phyloP scores from a whole-genome alignment of 1,140 invertebrate species.

The Cryptotermes secundus region DNA sequence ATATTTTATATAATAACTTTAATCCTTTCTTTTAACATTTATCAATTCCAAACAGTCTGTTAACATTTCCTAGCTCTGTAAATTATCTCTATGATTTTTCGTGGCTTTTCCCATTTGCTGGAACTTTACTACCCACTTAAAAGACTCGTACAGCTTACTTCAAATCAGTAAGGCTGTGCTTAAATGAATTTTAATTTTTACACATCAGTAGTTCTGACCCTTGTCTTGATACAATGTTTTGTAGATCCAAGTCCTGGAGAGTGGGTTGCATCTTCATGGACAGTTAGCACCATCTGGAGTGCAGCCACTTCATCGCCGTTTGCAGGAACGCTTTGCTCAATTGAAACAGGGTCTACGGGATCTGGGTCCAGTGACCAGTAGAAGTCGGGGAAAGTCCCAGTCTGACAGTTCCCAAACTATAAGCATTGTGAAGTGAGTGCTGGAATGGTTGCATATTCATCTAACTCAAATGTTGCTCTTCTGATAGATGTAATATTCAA shows the following conservation, averaged over 20 bases:
- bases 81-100: too few species aligned
- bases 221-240: conserved; percentile 34
- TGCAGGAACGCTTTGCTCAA: conserved; percentile 82
- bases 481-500: not conserved
- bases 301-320: conserved; percentile 80
- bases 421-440: conserved; percentile 62
- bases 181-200: too few species aligned
- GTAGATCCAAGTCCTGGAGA: conserved; percentile 69
- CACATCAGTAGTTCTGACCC: not conserved
- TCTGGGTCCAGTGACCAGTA: not conserved
- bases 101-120: too few species aligned
- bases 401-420: conserved; percentile 8
- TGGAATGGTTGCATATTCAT: not conserved
- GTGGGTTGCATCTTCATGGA: conserved; percentile 77
- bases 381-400: conserved; percentile 8
- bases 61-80: too few species aligned
- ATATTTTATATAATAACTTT: too few species aligned
- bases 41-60: too few species aligned
- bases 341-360: conserved; percentile 67
- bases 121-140: too few species aligned
- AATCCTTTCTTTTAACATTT: too few species aligned
- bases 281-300: conserved; percentile 78
- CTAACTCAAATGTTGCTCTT: too few species aligned
- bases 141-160: too few species aligned
- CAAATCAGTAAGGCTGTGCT: too few species aligned